Conservation (phyloP, 2,113 vertebrate species). For the Carassius gibelio region DNA sequence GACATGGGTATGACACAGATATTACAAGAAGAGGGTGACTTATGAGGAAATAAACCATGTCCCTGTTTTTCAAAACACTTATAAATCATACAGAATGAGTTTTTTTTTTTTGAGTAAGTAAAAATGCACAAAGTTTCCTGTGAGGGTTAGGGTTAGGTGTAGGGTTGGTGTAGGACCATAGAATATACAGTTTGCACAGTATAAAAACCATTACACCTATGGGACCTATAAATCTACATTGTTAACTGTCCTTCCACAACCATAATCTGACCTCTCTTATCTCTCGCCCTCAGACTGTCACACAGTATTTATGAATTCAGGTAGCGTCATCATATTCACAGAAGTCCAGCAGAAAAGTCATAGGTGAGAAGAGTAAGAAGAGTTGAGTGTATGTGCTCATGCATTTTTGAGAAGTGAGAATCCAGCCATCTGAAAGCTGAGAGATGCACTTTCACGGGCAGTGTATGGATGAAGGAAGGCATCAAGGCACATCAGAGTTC, state of each 20-base stretch:
- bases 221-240: background rate
- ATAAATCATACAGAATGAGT: no score
- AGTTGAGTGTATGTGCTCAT: constrained; percentile 13
- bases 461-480: background rate
- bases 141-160: no score
- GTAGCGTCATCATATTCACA: constrained; percentile 1
- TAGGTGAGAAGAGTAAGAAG: background rate
- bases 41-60: no score
- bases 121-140: no score
- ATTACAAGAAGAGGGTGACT: no score
- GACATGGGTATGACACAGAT: no score
- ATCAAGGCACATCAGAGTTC: background rate
- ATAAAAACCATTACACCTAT: no score
- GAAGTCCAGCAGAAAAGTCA: background rate
- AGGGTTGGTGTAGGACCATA: no score
- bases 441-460: background rate
- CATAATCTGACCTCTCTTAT: constrained; percentile 13
- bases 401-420: constrained; percentile 11
- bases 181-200: no score
- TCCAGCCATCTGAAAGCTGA: background rate
- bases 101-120: no score
- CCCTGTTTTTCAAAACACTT: no score
- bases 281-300: background rate
- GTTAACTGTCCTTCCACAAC: constrained; percentile 2
- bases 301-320: constrained; percentile 12